Percentiles rank a stretch among this genome's conserved stretches.
phyloP scores from a whole-genome alignment of 1,140 invertebrate genomes.

The Meteorus sp. region DNA sequence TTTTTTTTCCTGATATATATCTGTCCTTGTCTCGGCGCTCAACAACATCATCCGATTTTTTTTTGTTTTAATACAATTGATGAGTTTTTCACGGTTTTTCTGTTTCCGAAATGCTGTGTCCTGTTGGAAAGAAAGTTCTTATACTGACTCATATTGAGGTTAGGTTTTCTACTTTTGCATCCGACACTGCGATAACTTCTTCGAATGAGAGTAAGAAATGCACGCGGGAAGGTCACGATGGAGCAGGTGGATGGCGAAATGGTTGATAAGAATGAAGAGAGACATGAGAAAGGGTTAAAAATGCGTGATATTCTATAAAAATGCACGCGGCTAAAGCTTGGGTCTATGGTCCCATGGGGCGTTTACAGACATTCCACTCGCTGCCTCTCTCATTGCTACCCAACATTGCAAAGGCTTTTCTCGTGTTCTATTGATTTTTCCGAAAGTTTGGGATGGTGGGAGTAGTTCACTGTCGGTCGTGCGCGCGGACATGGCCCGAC shows the following conservation, averaged over 20 bases:
- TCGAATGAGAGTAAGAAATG: too few relatives aligned
- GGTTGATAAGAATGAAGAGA: conserved; percentile 13
- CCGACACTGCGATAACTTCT: too few relatives aligned
- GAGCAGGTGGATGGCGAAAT: conserved; percentile 38
- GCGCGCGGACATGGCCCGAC: conserved; percentile 42
- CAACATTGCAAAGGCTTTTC: conserved; percentile 53
- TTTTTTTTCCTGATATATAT: conserved; percentile 4
- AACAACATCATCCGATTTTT: conserved; percentile 5
- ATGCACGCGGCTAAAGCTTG: background rate
- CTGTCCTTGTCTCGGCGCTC: background rate
- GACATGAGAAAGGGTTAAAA: too few relatives aligned
- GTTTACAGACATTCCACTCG: conserved; percentile 29
- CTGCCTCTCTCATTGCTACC: background rate
- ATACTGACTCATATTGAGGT: too few relatives aligned
- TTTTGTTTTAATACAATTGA: too few relatives aligned
- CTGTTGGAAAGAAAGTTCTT: too few relatives aligned
- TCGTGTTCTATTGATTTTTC: conserved; percentile 61
- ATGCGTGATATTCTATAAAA: too few relatives aligned
- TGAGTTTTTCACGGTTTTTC: too few relatives aligned
- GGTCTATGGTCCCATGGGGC: background rate
- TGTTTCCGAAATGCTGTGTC: too few relatives aligned
- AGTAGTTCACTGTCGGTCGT: conserved; percentile 44
- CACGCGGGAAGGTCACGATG: too few relatives aligned
- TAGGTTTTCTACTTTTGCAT: too few relatives aligned
- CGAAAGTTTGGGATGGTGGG: conserved; percentile 51